Evolutionary conservation across 2,113 vertebrate genomes (phyloP).

Genomic region (Leptodactylus fuscus): DNA sequence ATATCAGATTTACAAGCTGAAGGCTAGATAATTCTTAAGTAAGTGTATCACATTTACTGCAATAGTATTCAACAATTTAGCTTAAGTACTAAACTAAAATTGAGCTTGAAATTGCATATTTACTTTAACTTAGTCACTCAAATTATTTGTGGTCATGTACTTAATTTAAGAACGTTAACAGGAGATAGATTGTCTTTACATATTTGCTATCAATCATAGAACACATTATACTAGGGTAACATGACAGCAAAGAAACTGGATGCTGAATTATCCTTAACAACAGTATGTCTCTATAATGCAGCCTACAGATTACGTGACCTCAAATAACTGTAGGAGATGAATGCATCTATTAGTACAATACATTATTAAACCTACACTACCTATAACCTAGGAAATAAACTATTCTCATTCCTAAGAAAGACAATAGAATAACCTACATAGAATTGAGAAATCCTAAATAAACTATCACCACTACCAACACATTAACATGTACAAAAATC

Average conservation of each 20-base stretch:
- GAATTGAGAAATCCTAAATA: too few species aligned
- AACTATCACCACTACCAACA: too few species aligned
- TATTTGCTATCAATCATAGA: slow-evolving; percentile 71
- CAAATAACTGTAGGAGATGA: slow-evolving; percentile 33
- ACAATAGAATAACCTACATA: too few species aligned
- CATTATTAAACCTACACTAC: too few species aligned
- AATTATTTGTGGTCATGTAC: slow-evolving; percentile 71
- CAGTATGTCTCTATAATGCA: slow-evolving; percentile 17
- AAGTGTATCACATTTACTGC: slow-evolving; percentile 74
- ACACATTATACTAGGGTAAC: slow-evolving; percentile 59
- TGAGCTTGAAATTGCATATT: slow-evolving; percentile 79
- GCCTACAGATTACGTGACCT: slow-evolving; percentile 50
- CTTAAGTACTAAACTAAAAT: slow-evolving; percentile 73
- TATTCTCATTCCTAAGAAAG: too few species aligned
- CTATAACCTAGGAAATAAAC: too few species aligned
- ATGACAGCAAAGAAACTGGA: slow-evolving; percentile 36
- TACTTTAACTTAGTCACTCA: slow-evolving; percentile 75
- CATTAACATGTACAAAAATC: too few species aligned
- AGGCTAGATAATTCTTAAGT: slow-evolving; percentile 75
- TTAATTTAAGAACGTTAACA: slow-evolving; percentile 69
- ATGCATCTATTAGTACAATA: background rate
- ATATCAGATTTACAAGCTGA: slow-evolving; percentile 79
- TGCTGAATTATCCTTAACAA: slow-evolving; percentile 36
- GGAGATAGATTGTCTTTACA: slow-evolving; percentile 72
- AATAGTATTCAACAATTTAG: slow-evolving; percentile 65